Conservation (phyloP, 2,797 vertebrate genomes). For the Cirrhinus molitorella region DNA sequence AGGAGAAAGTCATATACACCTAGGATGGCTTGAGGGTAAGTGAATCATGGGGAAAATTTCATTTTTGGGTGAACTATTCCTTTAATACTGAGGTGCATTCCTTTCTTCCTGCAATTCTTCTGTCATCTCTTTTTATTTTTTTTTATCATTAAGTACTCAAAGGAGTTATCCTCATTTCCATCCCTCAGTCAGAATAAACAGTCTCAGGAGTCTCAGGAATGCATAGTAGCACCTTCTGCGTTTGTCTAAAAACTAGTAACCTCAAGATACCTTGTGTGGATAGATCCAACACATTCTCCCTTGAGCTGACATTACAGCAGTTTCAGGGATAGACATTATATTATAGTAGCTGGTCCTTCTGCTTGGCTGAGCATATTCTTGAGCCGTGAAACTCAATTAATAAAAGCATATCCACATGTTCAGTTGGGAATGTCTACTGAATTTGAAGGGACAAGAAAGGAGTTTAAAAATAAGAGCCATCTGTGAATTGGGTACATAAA, state of each 20-base stretch:
- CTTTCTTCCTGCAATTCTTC: neutral
- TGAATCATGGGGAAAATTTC: too few relatives aligned
- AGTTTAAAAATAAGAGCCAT: constrained; percentile 22
- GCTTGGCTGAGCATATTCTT: constrained; percentile 35
- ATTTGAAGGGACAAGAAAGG: constrained; percentile 19
- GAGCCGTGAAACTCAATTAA: constrained; percentile 47
- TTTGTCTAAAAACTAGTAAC: constrained; percentile 7
- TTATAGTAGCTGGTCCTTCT: constrained; percentile 38
- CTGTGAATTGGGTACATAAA: constrained; percentile 16
- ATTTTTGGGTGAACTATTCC: too few relatives aligned
- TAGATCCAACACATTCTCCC: constrained; percentile 17
- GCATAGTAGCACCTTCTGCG: constrained; percentile 5
- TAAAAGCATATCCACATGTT: constrained; percentile 44
- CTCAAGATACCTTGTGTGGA: neutral
- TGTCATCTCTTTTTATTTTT: neutral
- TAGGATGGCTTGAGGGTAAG: too few relatives aligned
- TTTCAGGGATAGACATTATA: constrained; percentile 39
- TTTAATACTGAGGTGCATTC: too few relatives aligned
- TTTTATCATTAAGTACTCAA: neutral
- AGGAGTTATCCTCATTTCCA: neutral
- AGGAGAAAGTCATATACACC: too few relatives aligned
- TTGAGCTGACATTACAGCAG: constrained; percentile 26
- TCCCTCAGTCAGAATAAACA: neutral
- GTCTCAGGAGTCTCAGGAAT: constrained; percentile 9
- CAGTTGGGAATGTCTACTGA: constrained; percentile 21